Base-by-base conservation (phyloP, 2,113 vertebrate species). In the Cacatua alba region DNA sequence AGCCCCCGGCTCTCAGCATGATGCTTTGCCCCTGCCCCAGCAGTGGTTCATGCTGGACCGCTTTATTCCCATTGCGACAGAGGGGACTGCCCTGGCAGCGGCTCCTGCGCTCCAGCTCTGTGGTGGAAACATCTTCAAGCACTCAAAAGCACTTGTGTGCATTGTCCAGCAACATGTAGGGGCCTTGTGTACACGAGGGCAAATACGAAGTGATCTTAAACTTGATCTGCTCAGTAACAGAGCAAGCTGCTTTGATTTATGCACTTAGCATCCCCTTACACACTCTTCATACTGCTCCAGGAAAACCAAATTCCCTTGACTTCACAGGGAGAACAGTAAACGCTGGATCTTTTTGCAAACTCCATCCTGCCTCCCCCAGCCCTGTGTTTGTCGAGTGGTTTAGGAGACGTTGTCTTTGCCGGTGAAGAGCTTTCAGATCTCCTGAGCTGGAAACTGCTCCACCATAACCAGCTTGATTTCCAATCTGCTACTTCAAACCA, bases 51-150 rank as follows among this genome's bases (percentile, higher is more conserved):
- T n/a, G 62, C 82, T 49, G 88, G 88, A 52, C 71, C 9, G 0
- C 75, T 90, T 39, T 21, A 60, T 82, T 90, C 86, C 76, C 94
- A 4, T 53, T 10, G 33, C 86, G 39, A 35, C 86, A 78, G 68
- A 86, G 83, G 39, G 82, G 90, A 77, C 88, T 60, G 59, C 92
- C 94, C 96, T 88, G 33, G 6, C 86, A 16, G 89, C 68, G 48
- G 8, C 82, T 76, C 82, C 82, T 69, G 74, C 3, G 19, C 37
- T 70, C 68, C 7, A 39, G 49, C 59, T 77, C 67, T 67, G 91
- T 24, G 88, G 55, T 92, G 80, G 92, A 74, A 92, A 95, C 92
- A 86, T 94, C 94, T 93, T 78, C 96, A 83, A 25, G 55, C 60
- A 53, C 86, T 93, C 88, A 46, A 41, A 83, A 83, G 86, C 86